phyloP scores from a whole-genome alignment of 2,888 invertebrate genomes.

The Drosophila birchii region DNA sequence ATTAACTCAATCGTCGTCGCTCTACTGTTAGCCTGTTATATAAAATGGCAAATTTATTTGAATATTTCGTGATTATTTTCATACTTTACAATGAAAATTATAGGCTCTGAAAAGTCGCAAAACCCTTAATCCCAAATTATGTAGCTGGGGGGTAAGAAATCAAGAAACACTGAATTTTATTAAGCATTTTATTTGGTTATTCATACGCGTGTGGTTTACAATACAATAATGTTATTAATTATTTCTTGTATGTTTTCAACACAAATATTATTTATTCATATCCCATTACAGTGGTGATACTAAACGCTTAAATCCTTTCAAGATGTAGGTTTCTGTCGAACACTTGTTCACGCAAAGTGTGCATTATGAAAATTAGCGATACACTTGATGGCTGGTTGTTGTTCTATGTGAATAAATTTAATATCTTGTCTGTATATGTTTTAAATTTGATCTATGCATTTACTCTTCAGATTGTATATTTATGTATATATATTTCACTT shows the following conservation, averaged over 20 bases:
- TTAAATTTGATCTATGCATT: conserved; percentile 71
- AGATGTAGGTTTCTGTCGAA: conserved; percentile 50
- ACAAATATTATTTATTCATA: conserved; percentile 67
- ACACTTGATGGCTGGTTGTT: conserved; percentile 34
- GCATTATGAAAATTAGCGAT: conserved; percentile 70
- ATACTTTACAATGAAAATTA: too few relatives aligned
- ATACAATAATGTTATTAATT: conserved; percentile 74
- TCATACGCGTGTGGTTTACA: conserved; percentile 82
- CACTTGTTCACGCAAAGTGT: conserved; percentile 52
- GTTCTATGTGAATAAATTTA: conserved; percentile 48
- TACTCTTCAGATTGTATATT: conserved; percentile 63
- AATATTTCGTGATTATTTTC: too few relatives aligned
- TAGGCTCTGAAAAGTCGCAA: too few relatives aligned
- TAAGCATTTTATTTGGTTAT: conserved; percentile 79
- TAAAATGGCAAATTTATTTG: too few relatives aligned
- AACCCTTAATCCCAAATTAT: not conserved
- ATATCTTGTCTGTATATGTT: conserved; percentile 54
- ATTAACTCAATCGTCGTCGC: too few relatives aligned
- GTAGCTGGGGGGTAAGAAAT: not conserved
- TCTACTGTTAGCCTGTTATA: too few relatives aligned
- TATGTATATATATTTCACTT: conserved; percentile 67
- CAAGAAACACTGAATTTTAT: conserved; percentile 36
- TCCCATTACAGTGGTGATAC: conserved; percentile 66
- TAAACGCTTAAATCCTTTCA: conserved; percentile 68
- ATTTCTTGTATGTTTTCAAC: conserved; percentile 70